Evolutionary conservation across 1,140 invertebrate genomes (phyloP).

Genomic region (Propsilocerus akamusi): DNA sequence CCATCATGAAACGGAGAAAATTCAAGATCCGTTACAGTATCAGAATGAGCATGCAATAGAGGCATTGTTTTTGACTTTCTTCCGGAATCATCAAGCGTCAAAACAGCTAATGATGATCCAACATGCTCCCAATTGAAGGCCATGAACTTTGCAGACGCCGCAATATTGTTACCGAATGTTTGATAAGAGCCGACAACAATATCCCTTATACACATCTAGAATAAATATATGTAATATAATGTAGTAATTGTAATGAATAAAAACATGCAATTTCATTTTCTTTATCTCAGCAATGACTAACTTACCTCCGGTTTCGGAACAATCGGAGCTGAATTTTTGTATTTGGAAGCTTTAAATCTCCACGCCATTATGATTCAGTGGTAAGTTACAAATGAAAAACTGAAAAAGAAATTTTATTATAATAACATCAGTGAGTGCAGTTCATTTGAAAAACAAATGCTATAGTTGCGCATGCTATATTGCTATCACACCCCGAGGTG

Average conservation of each 20-base stretch:
- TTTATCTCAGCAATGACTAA: background rate
- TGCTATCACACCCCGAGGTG: too few species aligned
- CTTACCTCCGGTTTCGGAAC: conserved; percentile 77
- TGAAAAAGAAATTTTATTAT: background rate
- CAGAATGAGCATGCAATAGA: conserved; percentile 62
- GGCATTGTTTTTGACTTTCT: conserved; percentile 73
- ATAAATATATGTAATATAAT: background rate
- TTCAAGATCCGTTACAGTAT: conserved; percentile 85
- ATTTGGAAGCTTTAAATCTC: conserved; percentile 92
- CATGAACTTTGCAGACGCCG: conserved; percentile 79
- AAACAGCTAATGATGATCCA: conserved; percentile 69
- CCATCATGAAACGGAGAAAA: conserved; percentile 91
- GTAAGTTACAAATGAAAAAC: background rate
- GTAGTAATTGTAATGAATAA: background rate
- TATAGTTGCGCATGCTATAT: too few species aligned
- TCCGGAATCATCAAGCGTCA: conserved; percentile 70
- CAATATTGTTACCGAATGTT: conserved; percentile 85
- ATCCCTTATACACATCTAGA: background rate
- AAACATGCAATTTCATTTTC: background rate
- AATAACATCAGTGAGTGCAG: background rate
- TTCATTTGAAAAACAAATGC: too few species aligned
- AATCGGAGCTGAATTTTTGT: conserved; percentile 89
- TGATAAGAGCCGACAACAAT: conserved; percentile 61
- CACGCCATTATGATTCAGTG: conserved; percentile 47
- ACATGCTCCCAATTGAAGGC: conserved; percentile 80